Conservation (phyloP, 2,888 invertebrate species). For the Cataglyphis altisquamis region DNA sequence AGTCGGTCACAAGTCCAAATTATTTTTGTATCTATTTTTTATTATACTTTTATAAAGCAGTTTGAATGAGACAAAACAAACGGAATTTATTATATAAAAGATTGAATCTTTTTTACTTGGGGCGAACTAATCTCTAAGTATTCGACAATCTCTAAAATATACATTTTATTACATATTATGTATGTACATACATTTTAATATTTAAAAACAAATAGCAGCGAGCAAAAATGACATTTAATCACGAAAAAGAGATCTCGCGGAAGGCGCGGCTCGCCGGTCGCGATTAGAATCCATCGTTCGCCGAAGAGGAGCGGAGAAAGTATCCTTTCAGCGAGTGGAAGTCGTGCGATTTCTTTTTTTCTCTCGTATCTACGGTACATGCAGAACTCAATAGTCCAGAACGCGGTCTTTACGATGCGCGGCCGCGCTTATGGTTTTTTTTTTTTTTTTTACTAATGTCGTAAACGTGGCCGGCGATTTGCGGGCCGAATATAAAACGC, state of each 20-base stretch:
- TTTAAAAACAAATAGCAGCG: not conserved
- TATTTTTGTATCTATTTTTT: not conserved
- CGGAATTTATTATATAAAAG: slow-evolving; percentile 9
- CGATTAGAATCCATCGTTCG: slow-evolving; percentile 40
- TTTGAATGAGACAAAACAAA: not conserved
- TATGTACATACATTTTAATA: not conserved
- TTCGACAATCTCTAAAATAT: not conserved
- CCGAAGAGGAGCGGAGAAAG: slow-evolving; percentile 64
- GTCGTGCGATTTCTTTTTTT: slow-evolving; percentile 47
- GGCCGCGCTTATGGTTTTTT: slow-evolving; percentile 68
- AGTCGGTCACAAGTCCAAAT: not conserved
- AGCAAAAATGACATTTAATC: slow-evolving; percentile 20
- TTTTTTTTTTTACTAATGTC: slow-evolving; percentile 68
- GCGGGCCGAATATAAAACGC: slow-evolving; percentile 56
- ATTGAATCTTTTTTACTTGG: not conserved
- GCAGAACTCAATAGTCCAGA: slow-evolving; percentile 61
- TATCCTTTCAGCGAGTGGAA: slow-evolving; percentile 60
- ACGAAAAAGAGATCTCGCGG: slow-evolving; percentile 16
- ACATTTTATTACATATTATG: not conserved
- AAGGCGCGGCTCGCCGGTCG: slow-evolving; percentile 36
- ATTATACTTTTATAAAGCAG: not conserved
- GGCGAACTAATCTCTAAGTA: not conserved
- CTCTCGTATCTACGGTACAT: slow-evolving; percentile 44
- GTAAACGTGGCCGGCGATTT: slow-evolving; percentile 63
- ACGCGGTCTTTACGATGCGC: slow-evolving; percentile 63